Evolutionary conservation across 2,888 invertebrate species (phyloP).

Genomic region (Limnephilus marmoratus): DNA sequence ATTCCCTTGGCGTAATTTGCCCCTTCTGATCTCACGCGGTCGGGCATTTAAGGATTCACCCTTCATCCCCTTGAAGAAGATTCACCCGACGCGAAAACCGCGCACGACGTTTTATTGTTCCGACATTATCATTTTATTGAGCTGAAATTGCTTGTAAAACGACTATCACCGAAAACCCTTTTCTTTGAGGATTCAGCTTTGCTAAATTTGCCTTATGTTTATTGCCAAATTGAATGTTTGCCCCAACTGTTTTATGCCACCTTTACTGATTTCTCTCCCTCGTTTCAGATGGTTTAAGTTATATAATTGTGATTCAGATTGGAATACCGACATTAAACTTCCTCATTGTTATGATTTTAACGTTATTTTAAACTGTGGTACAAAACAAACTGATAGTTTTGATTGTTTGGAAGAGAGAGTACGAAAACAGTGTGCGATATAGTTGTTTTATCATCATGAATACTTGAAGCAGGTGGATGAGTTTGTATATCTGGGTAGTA

Average conservation of each 20-base stretch:
- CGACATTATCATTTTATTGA: conserved; percentile 67
- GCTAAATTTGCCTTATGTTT: conserved; percentile 57
- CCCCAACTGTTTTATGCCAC: conserved; percentile 22
- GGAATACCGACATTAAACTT: not conserved
- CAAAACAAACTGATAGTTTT: not conserved
- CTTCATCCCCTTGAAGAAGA: conserved; percentile 53
- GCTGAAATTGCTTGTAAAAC: conserved; percentile 67
- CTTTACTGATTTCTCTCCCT: conserved; percentile 40
- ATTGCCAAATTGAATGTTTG: conserved; percentile 52
- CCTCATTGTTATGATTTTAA: not conserved
- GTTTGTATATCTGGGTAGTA: too few relatives aligned
- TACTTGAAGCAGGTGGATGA: too few relatives aligned
- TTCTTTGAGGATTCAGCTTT: conserved; percentile 61
- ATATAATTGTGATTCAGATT: not conserved
- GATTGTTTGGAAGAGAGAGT: not conserved
- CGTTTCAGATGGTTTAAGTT: conserved; percentile 21
- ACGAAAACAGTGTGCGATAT: too few relatives aligned
- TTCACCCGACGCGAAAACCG: conserved; percentile 63
- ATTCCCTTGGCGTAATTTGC: not conserved
- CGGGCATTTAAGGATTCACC: conserved; percentile 49
- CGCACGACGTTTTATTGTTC: conserved; percentile 66
- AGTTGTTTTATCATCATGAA: too few relatives aligned
- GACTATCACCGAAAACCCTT: conserved; percentile 65
- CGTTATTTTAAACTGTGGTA: not conserved
- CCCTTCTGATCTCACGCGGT: conserved; percentile 19